Evolutionary conservation across 23 tunicate species (phyloP), one percentile per base, ranked within the genome.

Genomic region (Styela clava): DNA sequence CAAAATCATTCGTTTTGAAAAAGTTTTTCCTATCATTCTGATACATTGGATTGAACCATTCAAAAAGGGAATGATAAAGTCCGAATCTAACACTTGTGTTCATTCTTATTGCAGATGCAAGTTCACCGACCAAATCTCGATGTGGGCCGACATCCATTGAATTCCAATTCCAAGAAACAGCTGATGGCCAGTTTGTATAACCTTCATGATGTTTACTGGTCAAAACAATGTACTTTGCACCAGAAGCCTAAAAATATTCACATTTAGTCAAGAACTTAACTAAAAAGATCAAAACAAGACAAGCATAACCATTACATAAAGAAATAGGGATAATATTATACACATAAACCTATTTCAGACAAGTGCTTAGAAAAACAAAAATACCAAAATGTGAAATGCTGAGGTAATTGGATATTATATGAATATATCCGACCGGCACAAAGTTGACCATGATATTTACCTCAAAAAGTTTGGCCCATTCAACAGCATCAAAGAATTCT

Each of bases 161-260:
- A 76, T 90, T 90, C 95, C 95, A 90, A 84, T 85, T 90, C 83
- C 88, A 90, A 22, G 95, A 90, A 27, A 32, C 51, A 20, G 63
- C 92, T 1, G 97, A 92, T 27, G 97, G 97, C 97, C 97, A 92
- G 62, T 86, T 84, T 0, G 97, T 92, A 79, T 71, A 92, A 2
- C 97, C 97, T 52, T 92, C 97, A 67, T 92, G 97, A 80, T 92
- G 97, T 74, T 88, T 88, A 51, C 86, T 83, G 12, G 92, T 88
- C 2, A 88, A 34, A 31, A 83, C 92, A 21, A 83, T 71, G 35
- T 88, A 88, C 31, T 88, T 80, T 20, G 92, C 92, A 19, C 92
- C 92, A 24, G 92, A 79, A 1, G 69, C 84, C 74, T 82, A 64
- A 21, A 16, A 67, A 67, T 67, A 25, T n/a, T n/a, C n/a, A n/a